Base-by-base conservation (phyloP, 2,113 vertebrate genomes). In the Hippocampus mohnikei region DNA sequence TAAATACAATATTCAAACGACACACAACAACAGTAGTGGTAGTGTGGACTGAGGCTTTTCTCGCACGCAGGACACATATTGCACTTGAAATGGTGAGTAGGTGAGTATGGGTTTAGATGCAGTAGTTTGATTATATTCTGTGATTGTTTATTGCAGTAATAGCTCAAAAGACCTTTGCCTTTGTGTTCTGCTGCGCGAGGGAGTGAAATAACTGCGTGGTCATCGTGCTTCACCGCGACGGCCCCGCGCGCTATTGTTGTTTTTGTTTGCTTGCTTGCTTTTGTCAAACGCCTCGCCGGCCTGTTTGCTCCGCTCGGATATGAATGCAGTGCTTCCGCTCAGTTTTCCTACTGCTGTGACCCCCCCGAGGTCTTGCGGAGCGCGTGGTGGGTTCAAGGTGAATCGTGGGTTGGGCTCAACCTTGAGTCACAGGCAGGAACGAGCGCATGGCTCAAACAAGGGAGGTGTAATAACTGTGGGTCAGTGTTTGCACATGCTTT, bases 271-370 rank as follows among this genome's bases (percentile, higher is more conserved):
- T 29, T 18, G n/a, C 46, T 50, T 21, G 46, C 27, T 66, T 74
- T 50, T 15, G 0, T 66, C 16, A 33, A 41, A 52, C 60, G 13
- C 42, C 81, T 80, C 9, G 37, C 33, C 46, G 76, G 66, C 10
- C 27, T 84, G 84, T 88, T 87, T 87, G 70, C 66, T 70, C 66
- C 83, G 86, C 77, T 80, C 72, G 84, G 80, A 81, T 29, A 10
- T 65, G 18, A 72, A 52, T 8, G 53, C 15, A 8, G 59, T 44
- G 21, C 15, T 53, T n/a, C 23, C 1, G 1, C 8, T 62, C 23
- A 29, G 41, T 85, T 85, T 79, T 62, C 69, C 52, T 61, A 20
- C 58, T 8, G 6, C 50, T 37, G 33, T 37, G 33, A 27, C 27
- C 27, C 18, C 41, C 25, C 50, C 50, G 2, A 21, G n/a, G 48